Base-by-base conservation (phyloP, 2,888 invertebrate species). In the Scaptomyza parva region DNA sequence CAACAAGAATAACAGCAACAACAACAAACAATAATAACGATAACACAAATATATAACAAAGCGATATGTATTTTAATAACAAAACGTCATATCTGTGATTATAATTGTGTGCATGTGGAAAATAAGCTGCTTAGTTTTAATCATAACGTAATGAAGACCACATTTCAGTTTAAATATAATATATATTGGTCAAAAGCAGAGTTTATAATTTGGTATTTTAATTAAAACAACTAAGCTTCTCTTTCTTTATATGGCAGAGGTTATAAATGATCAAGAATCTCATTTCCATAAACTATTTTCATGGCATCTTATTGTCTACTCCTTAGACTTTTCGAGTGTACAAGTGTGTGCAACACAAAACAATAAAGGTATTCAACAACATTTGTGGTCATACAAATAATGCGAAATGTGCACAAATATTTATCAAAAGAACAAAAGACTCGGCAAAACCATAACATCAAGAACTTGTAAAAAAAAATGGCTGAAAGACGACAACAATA, bases 301-400 rank as follows among this genome's bases (percentile, higher is more conserved):
- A 12, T 48, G 53, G 47, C 44, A 70, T 70, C 35, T 30, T 20
- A 30, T 63, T 58, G 59, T 40, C 65, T 64, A 72, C 70, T 60
- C 1, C 9, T 1, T 66, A 68, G 63, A 80, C 64, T 75, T 59
- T 59, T 58, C 43, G 70, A 64, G 55, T 45, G 54, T 43, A 37
- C 9, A 8, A 11, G 22, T 60, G 40, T 55, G 50, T 12, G 18
- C 30, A 6, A 40, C 43, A 53, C 28, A 8, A 3, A 26, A 52
- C 50, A 35, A 17, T 45, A 59, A 61, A 55, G 63, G 59, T 30
- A 40, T 18, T 24, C 28, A 52, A 68, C 60, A 70, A n/a, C n/a
- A n/a, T n/a, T 73, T 78, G 60, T 78, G 83, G 75, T 76, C 76
- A 76, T 68, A 64, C 70, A 58, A 14, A 69, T 41, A 67, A 78